Evolutionary conservation across 1,140 invertebrate genomes (phyloP).

Genomic region (Atopsyche davidsoni): DNA sequence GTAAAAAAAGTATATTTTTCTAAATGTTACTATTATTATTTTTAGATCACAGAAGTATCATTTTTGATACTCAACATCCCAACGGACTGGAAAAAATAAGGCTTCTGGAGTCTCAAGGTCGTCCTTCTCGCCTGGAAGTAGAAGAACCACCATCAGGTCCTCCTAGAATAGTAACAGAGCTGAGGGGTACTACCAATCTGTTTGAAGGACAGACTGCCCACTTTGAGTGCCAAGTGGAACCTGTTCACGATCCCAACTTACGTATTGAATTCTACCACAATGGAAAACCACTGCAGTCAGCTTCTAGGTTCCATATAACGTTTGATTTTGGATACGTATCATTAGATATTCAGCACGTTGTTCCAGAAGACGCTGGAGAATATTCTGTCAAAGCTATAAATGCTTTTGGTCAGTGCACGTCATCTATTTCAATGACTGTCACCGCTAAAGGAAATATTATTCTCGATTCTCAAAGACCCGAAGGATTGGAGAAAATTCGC

Average conservation of each 20-base stretch:
- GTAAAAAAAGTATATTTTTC: conserved; percentile 1
- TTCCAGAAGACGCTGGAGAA: conserved; percentile 90
- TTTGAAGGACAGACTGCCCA: conserved; percentile 82
- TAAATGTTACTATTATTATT: conserved; percentile 30
- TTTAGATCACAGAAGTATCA: conserved; percentile 71
- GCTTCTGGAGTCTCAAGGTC: conserved; percentile 77
- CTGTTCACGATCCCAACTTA: conserved; percentile 84
- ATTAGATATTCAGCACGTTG: conserved; percentile 81
- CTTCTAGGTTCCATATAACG: conserved; percentile 84
- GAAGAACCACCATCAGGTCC: conserved; percentile 71
- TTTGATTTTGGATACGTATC: conserved; percentile 95
- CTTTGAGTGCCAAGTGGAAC: conserved; percentile 87
- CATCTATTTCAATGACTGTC: conserved; percentile 73
- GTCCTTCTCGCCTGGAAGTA: conserved; percentile 68
- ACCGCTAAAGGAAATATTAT: conserved; percentile 85
- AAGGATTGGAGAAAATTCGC: conserved; percentile 90
- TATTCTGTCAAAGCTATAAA: conserved; percentile 88
- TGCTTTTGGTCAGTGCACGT: conserved; percentile 77
- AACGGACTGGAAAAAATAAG: conserved; percentile 88
- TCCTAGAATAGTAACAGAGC: conserved; percentile 76
- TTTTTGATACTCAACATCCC: conserved; percentile 87
- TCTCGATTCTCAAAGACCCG: conserved; percentile 88
- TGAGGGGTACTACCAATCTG: conserved; percentile 77
- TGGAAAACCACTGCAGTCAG: conserved; percentile 79
- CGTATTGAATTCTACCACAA: conserved; percentile 89